A percentile compares a stretch with the other conserved stretches of the same genome.
Conservation (phyloP, 2,797 vertebrate genomes). For the Lepidocolaptes lacrymiger region DNA sequence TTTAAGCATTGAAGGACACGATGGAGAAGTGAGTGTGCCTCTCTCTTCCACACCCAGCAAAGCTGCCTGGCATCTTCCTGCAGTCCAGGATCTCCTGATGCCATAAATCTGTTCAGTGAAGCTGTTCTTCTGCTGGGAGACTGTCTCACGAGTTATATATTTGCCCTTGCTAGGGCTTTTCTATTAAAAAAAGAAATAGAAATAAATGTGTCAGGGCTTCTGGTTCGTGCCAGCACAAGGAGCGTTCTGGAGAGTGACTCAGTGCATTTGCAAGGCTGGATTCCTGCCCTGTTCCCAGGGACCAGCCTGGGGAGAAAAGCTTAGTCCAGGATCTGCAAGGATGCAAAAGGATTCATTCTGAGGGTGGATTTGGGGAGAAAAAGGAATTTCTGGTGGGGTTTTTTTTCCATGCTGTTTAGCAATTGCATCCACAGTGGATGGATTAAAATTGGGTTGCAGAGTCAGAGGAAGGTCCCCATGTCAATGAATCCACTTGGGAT, state of each 20-base stretch:
- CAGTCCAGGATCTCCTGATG: not conserved
- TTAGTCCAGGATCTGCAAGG: not conserved
- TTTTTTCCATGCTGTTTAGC: rapidly evolving
- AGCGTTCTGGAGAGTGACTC: not conserved
- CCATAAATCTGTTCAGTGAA: not conserved
- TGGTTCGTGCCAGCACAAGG: not conserved
- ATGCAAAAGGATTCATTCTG: not conserved
- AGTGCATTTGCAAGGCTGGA: not conserved
- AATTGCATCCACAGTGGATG: not conserved
- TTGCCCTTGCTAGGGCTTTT: not conserved
- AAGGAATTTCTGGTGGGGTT: not conserved
- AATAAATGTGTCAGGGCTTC: not conserved
- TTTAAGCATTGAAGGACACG: not conserved
- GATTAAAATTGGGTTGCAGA: not conserved
- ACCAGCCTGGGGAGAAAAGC: not conserved
- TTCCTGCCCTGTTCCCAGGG: not conserved
- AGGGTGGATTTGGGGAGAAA: not conserved
- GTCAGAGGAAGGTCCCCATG: rapidly evolving
- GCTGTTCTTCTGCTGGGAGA: not conserved
- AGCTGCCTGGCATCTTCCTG: not conserved
- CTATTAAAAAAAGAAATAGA: not conserved
- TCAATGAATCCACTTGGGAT: not conserved
- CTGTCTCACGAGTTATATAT: not conserved
- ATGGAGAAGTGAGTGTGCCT: not conserved
- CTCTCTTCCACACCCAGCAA: not conserved